Evolutionary conservation across 2,888 invertebrate species (phyloP).

Genomic region (Cloeon dipterum): DNA sequence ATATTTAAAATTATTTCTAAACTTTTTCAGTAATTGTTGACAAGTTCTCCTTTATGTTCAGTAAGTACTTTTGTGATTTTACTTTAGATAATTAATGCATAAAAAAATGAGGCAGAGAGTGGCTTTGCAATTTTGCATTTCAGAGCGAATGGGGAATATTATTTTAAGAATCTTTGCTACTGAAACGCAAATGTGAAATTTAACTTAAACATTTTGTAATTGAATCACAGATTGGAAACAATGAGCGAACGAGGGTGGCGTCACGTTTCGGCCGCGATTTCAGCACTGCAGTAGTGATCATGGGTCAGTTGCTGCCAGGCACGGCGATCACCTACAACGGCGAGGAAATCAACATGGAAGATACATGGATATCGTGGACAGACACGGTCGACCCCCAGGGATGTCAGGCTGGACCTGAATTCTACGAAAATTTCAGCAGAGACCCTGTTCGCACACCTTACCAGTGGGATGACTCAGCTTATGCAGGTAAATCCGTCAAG

Average conservation of each 20-base stretch:
- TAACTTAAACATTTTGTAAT: too few relatives aligned
- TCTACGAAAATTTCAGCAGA: conserved; percentile 23
- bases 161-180: too few relatives aligned
- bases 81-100: too few relatives aligned
- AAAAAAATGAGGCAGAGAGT: too few relatives aligned
- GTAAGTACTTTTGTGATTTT: too few relatives aligned
- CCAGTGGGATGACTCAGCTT: conserved; percentile 29
- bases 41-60: too few relatives aligned
- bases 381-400: conserved; percentile 8
- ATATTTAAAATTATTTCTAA: too few relatives aligned
- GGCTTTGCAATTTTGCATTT: too few relatives aligned
- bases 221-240: conserved; percentile 34
- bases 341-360: conserved; percentile 61
- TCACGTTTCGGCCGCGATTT: conserved; percentile 35
- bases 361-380: conserved; percentile 13
- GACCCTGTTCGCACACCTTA: conserved; percentile 42
- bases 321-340: conserved; percentile 64
- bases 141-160: too few relatives aligned
- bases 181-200: too few relatives aligned
- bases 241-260: conserved; percentile 37
- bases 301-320: conserved; percentile 50
- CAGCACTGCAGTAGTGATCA: conserved; percentile 41
- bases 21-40: too few relatives aligned
- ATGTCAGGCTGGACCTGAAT: conserved; percentile 10
- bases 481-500: conserved; percentile 27